These are phyloP conservation scores for Cyprinus carpio DNA, from an alignment of 2,113 vertebrate genomes.

Conservation along the genomic window DNA sequence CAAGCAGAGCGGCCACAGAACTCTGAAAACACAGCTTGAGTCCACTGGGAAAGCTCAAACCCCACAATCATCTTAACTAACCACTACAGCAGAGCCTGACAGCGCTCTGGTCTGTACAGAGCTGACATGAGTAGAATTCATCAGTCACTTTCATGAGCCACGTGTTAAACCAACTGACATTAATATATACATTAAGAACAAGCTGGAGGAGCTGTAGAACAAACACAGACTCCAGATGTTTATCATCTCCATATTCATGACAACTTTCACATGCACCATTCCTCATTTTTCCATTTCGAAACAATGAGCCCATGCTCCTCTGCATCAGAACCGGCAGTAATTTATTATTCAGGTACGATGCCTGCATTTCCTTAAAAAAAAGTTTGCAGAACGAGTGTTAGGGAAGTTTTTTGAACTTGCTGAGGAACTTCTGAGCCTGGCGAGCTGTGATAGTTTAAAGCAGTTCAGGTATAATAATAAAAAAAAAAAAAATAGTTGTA, in stretches of 20 bases:
- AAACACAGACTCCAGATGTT: constrained; percentile 60
- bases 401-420: not conserved
- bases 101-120: constrained; percentile 62
- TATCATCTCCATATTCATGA: constrained; percentile 45
- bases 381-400: not conserved
- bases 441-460: not conserved
- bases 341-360: not conserved
- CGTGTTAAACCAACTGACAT: constrained; percentile 64
- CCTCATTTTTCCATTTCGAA: not conserved
- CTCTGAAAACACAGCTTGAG: not conserved
- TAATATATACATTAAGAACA: constrained; percentile 63
- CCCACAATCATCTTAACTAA: constrained; percentile 44
- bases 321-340: not conserved
- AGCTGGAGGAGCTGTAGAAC: constrained; percentile 62
- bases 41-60: constrained; percentile 23
- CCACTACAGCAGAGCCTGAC: constrained; percentile 62
- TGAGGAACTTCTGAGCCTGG: not conserved
- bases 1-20: not conserved
- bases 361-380: not conserved
- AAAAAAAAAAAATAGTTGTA: not conserved
- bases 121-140: constrained; percentile 59
- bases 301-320: not conserved
- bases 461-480: too few species aligned
- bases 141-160: constrained; percentile 65
- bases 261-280: not conserved